Conservation (phyloP, 2,888 invertebrate species). For the Caenorhabditis virilis region DNA sequence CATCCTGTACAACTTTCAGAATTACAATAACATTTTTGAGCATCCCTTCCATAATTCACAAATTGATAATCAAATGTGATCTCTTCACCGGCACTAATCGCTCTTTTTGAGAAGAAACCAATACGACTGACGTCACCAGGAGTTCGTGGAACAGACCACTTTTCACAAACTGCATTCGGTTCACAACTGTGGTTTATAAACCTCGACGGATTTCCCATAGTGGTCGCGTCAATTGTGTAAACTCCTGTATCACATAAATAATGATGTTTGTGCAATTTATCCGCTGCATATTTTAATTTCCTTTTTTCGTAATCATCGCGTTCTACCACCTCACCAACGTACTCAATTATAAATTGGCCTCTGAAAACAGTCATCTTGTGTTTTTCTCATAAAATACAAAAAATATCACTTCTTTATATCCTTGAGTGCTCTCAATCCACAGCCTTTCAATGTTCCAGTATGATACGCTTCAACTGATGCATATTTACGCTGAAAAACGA, state of each 20-base stretch:
- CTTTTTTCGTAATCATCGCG: constrained; percentile 38
- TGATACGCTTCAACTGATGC: constrained; percentile 79
- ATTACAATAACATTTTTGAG: constrained; percentile 93
- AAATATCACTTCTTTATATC: constrained; percentile 78
- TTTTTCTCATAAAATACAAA: background rate
- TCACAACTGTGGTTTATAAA: constrained; percentile 99
- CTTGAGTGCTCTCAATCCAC: constrained; percentile 82
- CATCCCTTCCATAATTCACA: constrained; percentile 92
- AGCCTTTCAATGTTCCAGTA: constrained; percentile 87
- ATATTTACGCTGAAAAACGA: constrained; percentile 81
- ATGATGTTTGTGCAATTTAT: constrained; percentile 85
- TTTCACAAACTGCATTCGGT: constrained; percentile 97
- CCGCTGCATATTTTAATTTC: constrained; percentile 34
- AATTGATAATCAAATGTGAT: constrained; percentile 98
- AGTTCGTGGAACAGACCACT: constrained; percentile 70
- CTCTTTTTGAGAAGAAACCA: constrained; percentile 90
- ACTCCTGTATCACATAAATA: constrained; percentile 94
- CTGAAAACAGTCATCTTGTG: constrained; percentile 71
- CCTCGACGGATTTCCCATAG: constrained; percentile 90
- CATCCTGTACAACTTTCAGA: constrained; percentile 87
- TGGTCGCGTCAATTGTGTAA: constrained; percentile 92
- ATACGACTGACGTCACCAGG: constrained; percentile 72
- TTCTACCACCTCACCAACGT: constrained; percentile 88
- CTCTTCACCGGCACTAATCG: constrained; percentile 86
- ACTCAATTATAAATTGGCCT: constrained; percentile 95